Evolutionary conservation across 2,113 vertebrate genomes (phyloP), one percentile per base, ranked within the genome.

Genomic region (Leucoraja erinaceus): DNA sequence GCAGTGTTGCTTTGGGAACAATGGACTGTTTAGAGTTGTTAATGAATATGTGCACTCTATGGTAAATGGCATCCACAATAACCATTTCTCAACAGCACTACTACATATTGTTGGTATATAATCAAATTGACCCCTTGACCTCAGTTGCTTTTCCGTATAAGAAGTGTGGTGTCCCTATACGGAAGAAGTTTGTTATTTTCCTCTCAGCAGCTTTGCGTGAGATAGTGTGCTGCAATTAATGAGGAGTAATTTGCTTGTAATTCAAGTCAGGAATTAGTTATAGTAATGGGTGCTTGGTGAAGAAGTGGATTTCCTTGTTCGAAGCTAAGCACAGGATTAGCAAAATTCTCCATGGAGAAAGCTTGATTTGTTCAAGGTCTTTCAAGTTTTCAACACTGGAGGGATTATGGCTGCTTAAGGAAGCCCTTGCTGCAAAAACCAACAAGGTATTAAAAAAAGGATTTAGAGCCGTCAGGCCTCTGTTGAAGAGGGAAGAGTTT

Each of bases 301-400:
- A 93, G 94, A 97, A 96, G 97, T 97, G 96, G 96, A 97, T 97
- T 97, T 97, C 96, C 97, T 97, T 97, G 97, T 97, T 97, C 97
- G 96, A 96, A 96, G 96, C 96, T 97, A 97, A 97, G 96, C 96
- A 96, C 95, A 94, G 96, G 97, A 97, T 97, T 97, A 97, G 95
- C 96, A 96, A 96, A 97, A 97, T 97, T 97, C 97, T 97, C 97
- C 96, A 96, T 95, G 96, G 97, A 97, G 96, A 97, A 97, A 97
- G 97, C 96, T 97, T 97, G 96, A 97, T 97, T 97, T 97, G 97
- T 97, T 97, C 96, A 97, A 97, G 96, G 97, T 97, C 97, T 97
- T 97, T 97, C 97, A 97, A 97, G 97, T 97, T 97, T 97, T 97
- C 96, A 96, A 96, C 97, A 97, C 96, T 97, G 96, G 97, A 96